Percentiles rank a stretch among this genome's conserved stretches.
phyloP scores from a whole-genome alignment of 1,140 invertebrate species.

The Neodiprion pinetum region DNA sequence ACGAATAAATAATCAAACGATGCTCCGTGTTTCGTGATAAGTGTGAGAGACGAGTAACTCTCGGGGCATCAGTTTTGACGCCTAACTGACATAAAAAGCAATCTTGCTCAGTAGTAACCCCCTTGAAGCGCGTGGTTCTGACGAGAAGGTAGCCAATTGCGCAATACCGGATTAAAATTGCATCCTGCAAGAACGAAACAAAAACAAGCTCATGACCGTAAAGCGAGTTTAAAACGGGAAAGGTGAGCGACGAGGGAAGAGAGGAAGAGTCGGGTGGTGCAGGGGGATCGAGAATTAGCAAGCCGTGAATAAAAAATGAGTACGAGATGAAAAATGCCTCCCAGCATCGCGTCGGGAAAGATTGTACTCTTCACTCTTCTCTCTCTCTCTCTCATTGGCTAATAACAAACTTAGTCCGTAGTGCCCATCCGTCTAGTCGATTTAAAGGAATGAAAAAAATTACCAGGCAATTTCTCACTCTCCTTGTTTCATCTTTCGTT shows the following conservation, averaged over 20 bases:
- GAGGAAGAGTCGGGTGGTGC: not conserved
- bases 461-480: not conserved
- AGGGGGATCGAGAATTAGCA: constrained; percentile 26
- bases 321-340: constrained; percentile 2
- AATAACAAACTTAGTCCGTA: constrained; percentile 6
- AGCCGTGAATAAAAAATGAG: constrained; percentile 4
- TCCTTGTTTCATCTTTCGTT: not conserved
- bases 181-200: constrained; percentile 50
- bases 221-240: not conserved
- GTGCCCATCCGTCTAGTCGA: constrained; percentile 6
- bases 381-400: not conserved
- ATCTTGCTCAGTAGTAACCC: constrained; percentile 57
- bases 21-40: too few relatives aligned
- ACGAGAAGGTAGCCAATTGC: constrained; percentile 57
- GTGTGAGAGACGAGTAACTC: too few relatives aligned
- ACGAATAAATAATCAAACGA: too few relatives aligned
- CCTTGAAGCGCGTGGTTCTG: constrained; percentile 44
- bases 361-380: not conserved
- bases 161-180: constrained; percentile 64
- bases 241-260: not conserved
- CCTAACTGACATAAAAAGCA: constrained; percentile 55
- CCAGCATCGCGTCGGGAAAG: not conserved
- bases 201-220: not conserved
- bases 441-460: not conserved
- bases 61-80: not conserved